These are phyloP conservation scores for Australoheros facetus DNA, from an alignment of 2,797 vertebrate genomes.

Conservation along the genomic window DNA sequence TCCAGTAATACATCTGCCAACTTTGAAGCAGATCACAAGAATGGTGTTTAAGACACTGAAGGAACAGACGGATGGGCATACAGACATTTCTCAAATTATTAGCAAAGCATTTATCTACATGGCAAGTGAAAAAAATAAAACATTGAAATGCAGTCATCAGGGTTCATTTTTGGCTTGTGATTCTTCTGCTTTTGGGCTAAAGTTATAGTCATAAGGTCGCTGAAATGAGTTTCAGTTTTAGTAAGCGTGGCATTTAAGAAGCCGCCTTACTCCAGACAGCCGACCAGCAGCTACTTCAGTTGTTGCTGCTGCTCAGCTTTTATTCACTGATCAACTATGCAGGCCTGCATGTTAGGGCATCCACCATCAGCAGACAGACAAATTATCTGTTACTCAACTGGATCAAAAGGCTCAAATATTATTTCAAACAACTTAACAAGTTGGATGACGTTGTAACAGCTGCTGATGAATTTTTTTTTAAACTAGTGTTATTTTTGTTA, in stretches of 20 bases:
- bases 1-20: too few relatives aligned
- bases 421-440: not conserved
- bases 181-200: not conserved
- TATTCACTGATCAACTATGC: not conserved
- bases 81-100: not conserved
- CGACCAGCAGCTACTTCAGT: not conserved
- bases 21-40: too few relatives aligned
- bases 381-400: not conserved
- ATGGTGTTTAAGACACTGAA: too few relatives aligned
- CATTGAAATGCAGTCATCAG: not conserved
- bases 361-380: not conserved
- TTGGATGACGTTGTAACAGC: too few relatives aligned
- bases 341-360: not conserved
- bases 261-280: not conserved
- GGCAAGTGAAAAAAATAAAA: not conserved
- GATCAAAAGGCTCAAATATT: not conserved
- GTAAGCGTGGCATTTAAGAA: not conserved
- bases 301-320: not conserved
- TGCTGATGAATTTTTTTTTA: too few relatives aligned
- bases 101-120: not conserved
- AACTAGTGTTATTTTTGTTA: not conserved
- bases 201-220: too few relatives aligned
- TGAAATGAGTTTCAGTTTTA: not conserved
- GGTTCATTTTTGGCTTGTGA: not conserved
- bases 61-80: not conserved